A percentile compares a stretch with the other conserved stretches of the same genome.
phyloP scores from a whole-genome alignment of 2,113 vertebrate species.

The Ellobius talpinus region DNA sequence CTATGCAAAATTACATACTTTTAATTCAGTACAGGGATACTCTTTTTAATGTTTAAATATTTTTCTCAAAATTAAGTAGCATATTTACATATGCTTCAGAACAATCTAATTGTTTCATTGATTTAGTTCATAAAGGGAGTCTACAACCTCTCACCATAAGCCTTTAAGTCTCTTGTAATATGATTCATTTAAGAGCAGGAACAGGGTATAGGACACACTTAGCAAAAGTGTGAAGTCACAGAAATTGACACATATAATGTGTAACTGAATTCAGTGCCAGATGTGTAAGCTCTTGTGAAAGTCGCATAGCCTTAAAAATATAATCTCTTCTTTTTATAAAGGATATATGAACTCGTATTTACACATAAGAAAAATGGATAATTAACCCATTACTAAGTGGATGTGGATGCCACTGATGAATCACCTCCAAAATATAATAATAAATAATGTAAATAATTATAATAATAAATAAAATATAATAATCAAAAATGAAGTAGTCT shows the following conservation, averaged over 20 bases:
- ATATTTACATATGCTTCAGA: neutral
- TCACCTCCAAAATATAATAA: neutral
- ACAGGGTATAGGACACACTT: neutral
- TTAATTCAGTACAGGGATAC: neutral
- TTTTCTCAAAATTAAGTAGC: neutral
- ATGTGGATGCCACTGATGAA: neutral
- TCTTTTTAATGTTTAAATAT: neutral
- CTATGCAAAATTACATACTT: neutral
- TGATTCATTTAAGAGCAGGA: neutral
- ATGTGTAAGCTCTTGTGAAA: constrained; percentile 33
- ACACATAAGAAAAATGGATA: neutral
- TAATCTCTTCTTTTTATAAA: neutral
- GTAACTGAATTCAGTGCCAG: neutral
- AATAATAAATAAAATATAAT: too few species aligned
- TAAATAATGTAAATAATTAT: too few species aligned
- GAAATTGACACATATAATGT: neutral
- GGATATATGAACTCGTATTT: neutral
- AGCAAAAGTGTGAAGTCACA: neutral
- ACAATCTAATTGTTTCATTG: neutral
- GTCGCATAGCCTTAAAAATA: neutral
- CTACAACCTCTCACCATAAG: neutral
- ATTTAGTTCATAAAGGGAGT: neutral
- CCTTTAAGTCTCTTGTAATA: neutral
- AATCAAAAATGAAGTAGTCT: neutral
- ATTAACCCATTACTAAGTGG: neutral